Base-by-base conservation (phyloP, 2,797 vertebrate genomes). In the Manis pentadactyla region DNA sequence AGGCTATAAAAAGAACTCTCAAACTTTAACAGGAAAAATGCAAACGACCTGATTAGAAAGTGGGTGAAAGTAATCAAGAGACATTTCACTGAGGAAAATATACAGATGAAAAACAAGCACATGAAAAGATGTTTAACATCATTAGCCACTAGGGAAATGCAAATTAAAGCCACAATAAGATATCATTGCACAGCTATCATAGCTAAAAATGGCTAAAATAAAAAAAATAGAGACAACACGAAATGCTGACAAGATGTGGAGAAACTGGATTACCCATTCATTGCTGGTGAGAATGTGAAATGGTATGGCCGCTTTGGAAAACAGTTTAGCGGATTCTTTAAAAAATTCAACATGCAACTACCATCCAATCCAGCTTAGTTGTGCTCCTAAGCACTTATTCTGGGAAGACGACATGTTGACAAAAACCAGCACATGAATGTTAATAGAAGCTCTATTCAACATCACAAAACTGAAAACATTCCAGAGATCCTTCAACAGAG, bases 1-100 rank as follows among this genome's bases (percentile, higher is more conserved):
- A 73, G 18, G 31, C 63, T 37, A 88, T 37, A 87, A 90, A 95
- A 93, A 64, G 71, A 93, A 87, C 18, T 37, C 87, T 61, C 68
- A 42, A 86, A 92, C 61, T n/a, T 66, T 63, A 86, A 51, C 17
- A 42, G 63, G 39, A 93, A 90, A 86, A 68, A 96, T 79, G 14
- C 34, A 77, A 95, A 84, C 53, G 55, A 78, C 51, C 49, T 68
- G 46, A 89, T 82, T 75, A 92, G 31, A 88, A 88, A 88, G 61
- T 73, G 63, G 34, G 29, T 84, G 92, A 74, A 90, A 77, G 42
- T 75, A 77, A 79, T 61, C 53, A 94, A 87, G 29, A 94, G 42
- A 51, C 0, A 25, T 61, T 87, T 83, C 49, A 83, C 4, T 51
- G 23, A 78, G 78, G 63, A 93, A 68, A 8, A 66, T 66, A 31